A percentile compares a stretch with the other conserved stretches of the same genome.
phyloP scores from a whole-genome alignment of 23 tunicate species.

The Aplidium turbinatum region DNA sequence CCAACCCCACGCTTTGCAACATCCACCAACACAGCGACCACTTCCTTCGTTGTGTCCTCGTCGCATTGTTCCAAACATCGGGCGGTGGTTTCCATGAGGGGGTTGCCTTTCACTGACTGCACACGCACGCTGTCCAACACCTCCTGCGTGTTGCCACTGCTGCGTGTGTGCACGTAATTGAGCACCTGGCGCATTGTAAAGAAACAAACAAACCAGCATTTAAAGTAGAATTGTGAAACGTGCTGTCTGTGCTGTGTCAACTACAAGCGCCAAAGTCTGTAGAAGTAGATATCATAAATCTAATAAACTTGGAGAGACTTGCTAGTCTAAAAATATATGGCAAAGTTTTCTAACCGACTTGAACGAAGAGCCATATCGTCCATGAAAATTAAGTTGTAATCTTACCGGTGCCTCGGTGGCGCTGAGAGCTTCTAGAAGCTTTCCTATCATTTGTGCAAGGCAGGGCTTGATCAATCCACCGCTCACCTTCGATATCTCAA shows the following conservation, averaged over 20 bases:
- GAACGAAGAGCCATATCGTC: too few species aligned
- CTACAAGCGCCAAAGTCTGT: too few species aligned
- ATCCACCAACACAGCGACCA: slow-evolving; percentile 54
- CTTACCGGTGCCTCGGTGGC: slow-evolving; percentile 78
- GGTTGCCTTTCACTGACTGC: slow-evolving; percentile 40
- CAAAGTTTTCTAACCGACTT: too few species aligned
- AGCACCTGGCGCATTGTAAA: too few species aligned
- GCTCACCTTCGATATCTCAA: slow-evolving; percentile 66
- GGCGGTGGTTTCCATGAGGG: slow-evolving; percentile 70
- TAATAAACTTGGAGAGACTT: too few species aligned
- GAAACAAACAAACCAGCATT: too few species aligned
- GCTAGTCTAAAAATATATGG: too few species aligned
- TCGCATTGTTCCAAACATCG: slow-evolving; percentile 62
- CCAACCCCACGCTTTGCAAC: slow-evolving; percentile 68
- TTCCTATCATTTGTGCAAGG: slow-evolving; percentile 67
- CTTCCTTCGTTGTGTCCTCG: slow-evolving; percentile 28
- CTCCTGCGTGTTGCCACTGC: slow-evolving; percentile 46
- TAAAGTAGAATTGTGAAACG: too few species aligned
- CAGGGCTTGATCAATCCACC: slow-evolving; percentile 63
- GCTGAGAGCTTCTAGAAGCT: slow-evolving; percentile 74
- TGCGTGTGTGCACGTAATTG: slow-evolving; percentile 54
- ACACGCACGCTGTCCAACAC: slow-evolving; percentile 53
- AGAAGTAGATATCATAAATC: too few species aligned
- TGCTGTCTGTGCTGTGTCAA: too few species aligned
- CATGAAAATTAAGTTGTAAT: neutral